Base-by-base conservation (phyloP, 1,140 invertebrate genomes). In the Pogonus chalceus region DNA sequence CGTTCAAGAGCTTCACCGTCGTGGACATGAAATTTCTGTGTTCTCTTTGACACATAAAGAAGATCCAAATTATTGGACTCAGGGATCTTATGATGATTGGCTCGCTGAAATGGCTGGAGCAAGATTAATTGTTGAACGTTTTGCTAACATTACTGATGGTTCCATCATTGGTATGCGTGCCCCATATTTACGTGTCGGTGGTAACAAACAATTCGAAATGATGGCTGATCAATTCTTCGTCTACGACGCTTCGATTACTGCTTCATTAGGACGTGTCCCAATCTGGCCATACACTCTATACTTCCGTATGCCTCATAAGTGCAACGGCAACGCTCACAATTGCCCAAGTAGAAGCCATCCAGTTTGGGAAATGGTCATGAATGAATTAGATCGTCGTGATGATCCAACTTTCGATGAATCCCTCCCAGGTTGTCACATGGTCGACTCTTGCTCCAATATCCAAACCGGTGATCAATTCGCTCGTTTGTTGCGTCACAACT, bases 301-400 rank as follows among this genome's bases (percentile, higher is more conserved):
- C 75, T 96, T 92, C 83, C 79, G 88, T 23, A 94, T 95, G 88
- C 91, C 92, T 0, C 90, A 94, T 70, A 92, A 90, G 68, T 95
- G 92, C 69, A 91, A 92, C 68, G 91, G 90, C 57, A 94, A 93
- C 68, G 88, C 88, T 14, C 87, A 92, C 61, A 93, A 92, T 65
- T 93, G 91, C 65, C 91, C 92, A 20, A 90, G 87, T 23, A 76
- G 88, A 63, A 90, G 87, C 57, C 90, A 93, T 62, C 90, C 90
- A 31, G 88, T 94, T 35, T 95, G 91, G 91, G 91, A 95, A 74
- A 93, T 95, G 81, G 90, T 94, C 21, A 92, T 95, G 88, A 95
- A 94, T 71, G 90, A 94, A 69, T 71, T 95, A 58, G 90, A 95
- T 73, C 81, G 90, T 68, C 79, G 92, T 69, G 91, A 94, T 65